These are phyloP conservation scores for Odontothrips loti DNA, from an alignment of 2,888 invertebrate genomes.

Conservation along the genomic window DNA sequence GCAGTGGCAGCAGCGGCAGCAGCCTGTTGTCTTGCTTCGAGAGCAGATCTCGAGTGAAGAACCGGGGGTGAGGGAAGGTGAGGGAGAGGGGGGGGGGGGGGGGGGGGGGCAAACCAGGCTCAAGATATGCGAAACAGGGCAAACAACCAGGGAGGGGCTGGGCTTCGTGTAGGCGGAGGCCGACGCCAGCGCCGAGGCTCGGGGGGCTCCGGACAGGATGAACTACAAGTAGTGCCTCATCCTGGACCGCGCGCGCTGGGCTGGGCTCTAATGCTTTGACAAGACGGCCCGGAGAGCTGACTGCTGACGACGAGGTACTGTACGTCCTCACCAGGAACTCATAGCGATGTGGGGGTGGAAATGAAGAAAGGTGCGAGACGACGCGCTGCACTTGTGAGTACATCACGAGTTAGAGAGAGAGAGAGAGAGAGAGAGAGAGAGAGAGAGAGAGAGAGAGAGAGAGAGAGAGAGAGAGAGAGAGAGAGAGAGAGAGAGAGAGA, in stretches of 20 bases:
- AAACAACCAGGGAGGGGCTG: too few relatives aligned
- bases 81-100: background rate
- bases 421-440: background rate
- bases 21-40: constrained; percentile 1
- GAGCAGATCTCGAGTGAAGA: background rate
- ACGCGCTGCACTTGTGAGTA: too few relatives aligned
- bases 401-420: background rate
- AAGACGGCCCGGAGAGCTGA: too few relatives aligned
- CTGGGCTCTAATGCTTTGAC: too few relatives aligned
- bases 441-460: background rate
- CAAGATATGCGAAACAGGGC: background rate
- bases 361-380: too few relatives aligned
- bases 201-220: too few relatives aligned
- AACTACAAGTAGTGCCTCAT: too few relatives aligned
- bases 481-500: background rate
- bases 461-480: background rate
- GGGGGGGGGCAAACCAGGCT: background rate
- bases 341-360: too few relatives aligned
- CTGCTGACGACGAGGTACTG: too few relatives aligned
- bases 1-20: background rate
- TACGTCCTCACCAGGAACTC: too few relatives aligned
- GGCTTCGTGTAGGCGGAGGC: background rate
- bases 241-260: too few relatives aligned
- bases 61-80: background rate
- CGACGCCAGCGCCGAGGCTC: background rate